phyloP scores from a whole-genome alignment of 1,140 invertebrate species.

The Drosophila micromelanica region DNA sequence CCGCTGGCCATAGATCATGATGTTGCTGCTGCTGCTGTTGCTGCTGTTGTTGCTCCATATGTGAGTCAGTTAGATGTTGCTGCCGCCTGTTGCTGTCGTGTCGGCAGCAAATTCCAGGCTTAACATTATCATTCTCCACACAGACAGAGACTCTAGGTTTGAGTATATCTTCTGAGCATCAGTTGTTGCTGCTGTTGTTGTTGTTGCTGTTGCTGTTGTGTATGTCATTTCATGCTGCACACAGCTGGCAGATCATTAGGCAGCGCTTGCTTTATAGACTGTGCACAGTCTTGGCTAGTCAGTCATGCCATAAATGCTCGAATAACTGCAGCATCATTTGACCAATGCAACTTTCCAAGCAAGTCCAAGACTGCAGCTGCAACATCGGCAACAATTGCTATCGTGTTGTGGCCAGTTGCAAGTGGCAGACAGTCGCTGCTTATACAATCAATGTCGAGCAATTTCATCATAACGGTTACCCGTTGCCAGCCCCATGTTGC shows the following conservation, averaged over 20 bases:
- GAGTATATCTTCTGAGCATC: slow-evolving; percentile 14
- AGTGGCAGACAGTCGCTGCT: slow-evolving; percentile 34
- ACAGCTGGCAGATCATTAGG: slow-evolving; percentile 44
- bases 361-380: slow-evolving; percentile 38
- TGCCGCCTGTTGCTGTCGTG: slow-evolving; percentile 23
- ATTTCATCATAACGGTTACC: slow-evolving; percentile 50
- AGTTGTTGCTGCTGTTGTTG: slow-evolving; percentile 9
- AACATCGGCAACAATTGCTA: slow-evolving; percentile 42
- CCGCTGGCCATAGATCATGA: slow-evolving; percentile 24
- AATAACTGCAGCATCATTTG: slow-evolving; percentile 78
- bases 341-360: slow-evolving; percentile 72
- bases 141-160: slow-evolving; percentile 1
- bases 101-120: slow-evolving; percentile 27
- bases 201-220: slow-evolving; percentile 16
- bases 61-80: slow-evolving; percentile 54
- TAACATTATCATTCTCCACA: slow-evolving; percentile 33
- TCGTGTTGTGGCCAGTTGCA: slow-evolving; percentile 23
- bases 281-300: slow-evolving; percentile 29
- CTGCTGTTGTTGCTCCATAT: slow-evolving; percentile 24
- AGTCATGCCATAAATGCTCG: slow-evolving; percentile 74
- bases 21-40: slow-evolving; percentile 23
- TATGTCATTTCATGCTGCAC: slow-evolving; percentile 39
- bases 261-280: slow-evolving; percentile 44
- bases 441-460: slow-evolving; percentile 51
- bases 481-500: slow-evolving; percentile 25